Evolutionary conservation across 2,797 vertebrate genomes (phyloP).

Genomic region (Balearica regulorum): DNA sequence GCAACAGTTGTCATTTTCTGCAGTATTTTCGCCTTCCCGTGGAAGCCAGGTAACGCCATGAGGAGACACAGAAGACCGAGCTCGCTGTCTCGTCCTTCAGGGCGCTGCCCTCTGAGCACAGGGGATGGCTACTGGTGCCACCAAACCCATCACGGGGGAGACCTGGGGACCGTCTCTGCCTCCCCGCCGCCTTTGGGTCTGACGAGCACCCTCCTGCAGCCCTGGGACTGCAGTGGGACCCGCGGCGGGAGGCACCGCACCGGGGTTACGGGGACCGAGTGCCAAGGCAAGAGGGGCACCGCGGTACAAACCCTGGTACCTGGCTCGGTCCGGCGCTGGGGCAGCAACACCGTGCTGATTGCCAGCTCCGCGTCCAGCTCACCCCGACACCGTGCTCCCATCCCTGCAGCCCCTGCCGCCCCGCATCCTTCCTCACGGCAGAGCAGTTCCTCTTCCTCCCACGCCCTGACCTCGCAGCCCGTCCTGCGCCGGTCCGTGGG

Average conservation of each 20-base stretch:
- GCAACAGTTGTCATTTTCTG: neutral
- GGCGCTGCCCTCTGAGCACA: neutral
- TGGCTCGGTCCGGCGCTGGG: neutral
- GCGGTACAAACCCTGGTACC: accelerated
- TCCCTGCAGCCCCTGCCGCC: neutral
- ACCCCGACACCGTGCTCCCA: accelerated
- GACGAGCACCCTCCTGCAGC: neutral
- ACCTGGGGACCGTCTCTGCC: neutral
- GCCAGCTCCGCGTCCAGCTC: neutral
- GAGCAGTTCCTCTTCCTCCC: neutral
- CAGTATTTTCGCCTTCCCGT: neutral
- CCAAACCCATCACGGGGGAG: accelerated
- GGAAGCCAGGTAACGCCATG: accelerated
- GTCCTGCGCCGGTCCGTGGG: accelerated
- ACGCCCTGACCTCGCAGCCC: neutral
- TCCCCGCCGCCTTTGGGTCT: neutral
- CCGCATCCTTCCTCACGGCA: neutral
- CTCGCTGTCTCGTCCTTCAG: neutral
- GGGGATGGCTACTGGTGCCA: neutral
- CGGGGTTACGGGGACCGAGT: accelerated
- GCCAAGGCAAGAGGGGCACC: neutral
- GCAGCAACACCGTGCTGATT: neutral
- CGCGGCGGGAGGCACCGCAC: accelerated
- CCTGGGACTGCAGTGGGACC: neutral
- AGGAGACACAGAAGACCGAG: neutral